These are phyloP conservation scores for Pelochelys cantorii DNA, from an alignment of 2,797 vertebrate species.

Conservation along the genomic window DNA sequence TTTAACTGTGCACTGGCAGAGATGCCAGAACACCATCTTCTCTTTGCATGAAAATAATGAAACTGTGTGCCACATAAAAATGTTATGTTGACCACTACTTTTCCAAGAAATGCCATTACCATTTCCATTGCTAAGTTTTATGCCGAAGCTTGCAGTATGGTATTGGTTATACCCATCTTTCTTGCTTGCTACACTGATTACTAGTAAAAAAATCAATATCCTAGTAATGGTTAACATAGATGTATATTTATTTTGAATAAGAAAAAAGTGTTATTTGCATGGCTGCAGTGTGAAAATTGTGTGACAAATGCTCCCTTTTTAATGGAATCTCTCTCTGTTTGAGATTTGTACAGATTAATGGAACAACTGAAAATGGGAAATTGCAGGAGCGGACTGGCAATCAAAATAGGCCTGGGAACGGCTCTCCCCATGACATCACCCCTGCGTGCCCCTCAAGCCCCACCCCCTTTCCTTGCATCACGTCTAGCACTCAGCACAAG, in stretches of 20 bases:
- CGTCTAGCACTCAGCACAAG: too few relatives aligned
- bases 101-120: background rate
- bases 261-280: background rate
- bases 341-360: background rate
- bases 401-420: too few relatives aligned
- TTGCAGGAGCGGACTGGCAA: background rate
- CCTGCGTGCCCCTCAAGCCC: too few relatives aligned
- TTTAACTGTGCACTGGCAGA: background rate
- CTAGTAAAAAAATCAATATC: background rate
- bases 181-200: background rate
- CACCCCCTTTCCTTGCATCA: too few relatives aligned
- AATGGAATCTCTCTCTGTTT: background rate
- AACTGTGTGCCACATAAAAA: fast-evolving
- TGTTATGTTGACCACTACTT: background rate
- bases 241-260: background rate
- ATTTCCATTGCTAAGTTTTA: background rate
- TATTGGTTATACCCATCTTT: background rate
- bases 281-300: background rate
- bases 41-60: background rate
- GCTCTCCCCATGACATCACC: too few relatives aligned
- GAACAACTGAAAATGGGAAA: background rate
- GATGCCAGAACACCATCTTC: background rate
- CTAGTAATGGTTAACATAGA: background rate
- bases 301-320: background rate
- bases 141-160: background rate